Conservation (phyloP, 2,888 invertebrate genomes). For the Drosophila hamatofila region DNA sequence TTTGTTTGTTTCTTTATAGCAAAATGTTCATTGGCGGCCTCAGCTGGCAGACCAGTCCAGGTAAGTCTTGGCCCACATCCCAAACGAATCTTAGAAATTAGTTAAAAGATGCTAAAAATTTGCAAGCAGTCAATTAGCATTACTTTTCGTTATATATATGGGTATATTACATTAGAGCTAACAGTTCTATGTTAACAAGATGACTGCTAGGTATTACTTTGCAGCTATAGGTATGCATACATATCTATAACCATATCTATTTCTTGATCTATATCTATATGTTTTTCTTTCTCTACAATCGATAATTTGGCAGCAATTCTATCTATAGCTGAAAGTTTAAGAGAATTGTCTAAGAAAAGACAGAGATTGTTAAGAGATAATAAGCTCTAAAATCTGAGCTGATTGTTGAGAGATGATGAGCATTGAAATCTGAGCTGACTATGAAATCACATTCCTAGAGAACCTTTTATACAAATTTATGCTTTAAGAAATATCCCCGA, state of each 20-base stretch:
- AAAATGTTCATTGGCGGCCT: conserved; percentile 99
- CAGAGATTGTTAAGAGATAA: too few species aligned
- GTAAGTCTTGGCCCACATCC: conserved; percentile 87
- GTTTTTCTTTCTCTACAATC: not conserved
- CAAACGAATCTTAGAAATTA: conserved; percentile 49
- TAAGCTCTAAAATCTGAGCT: too few species aligned
- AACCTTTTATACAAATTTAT: too few species aligned
- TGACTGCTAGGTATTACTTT: not conserved
- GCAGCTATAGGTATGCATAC: not conserved
- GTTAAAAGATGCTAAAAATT: conserved; percentile 44
- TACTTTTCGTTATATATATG: conserved; percentile 26
- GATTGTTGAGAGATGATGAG: too few species aligned
- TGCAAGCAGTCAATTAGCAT: conserved; percentile 52
- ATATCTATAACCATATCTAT: not conserved
- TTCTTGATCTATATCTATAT: not conserved
- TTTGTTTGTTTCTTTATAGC: conserved; percentile 88
- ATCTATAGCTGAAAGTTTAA: too few species aligned
- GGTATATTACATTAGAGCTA: conserved; percentile 13
- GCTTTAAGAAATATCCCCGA: too few species aligned
- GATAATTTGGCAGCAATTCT: not conserved
- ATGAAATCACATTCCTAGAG: too few species aligned
- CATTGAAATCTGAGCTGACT: too few species aligned
- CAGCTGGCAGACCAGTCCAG: conserved; percentile 99
- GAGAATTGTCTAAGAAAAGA: too few species aligned
- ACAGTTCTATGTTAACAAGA: conserved; percentile 53